A percentile compares a stretch with the other conserved stretches of the same genome.
Conservation (phyloP, 2,113 vertebrate species). For the Archilochus colubris region DNA sequence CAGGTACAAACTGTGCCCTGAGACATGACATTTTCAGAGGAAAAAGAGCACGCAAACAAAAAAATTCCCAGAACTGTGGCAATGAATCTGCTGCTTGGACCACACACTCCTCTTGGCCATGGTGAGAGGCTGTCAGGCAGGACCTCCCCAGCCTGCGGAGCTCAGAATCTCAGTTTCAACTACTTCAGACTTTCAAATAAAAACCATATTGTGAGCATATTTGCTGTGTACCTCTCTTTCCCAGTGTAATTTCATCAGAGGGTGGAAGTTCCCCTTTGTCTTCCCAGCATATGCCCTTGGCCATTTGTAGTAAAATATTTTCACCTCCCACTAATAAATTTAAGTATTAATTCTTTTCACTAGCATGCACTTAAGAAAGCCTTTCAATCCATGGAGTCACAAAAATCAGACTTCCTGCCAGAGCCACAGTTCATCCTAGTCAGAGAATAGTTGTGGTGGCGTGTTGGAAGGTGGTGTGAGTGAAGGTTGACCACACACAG, state of each 20-base stretch:
- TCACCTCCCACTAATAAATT: neutral
- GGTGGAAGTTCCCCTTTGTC: neutral
- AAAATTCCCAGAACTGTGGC: neutral
- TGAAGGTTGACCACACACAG: fast-evolving
- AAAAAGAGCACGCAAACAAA: neutral
- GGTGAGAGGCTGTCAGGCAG: neutral
- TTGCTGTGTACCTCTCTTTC: neutral
- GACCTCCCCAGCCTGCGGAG: neutral
- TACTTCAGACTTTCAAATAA: neutral
- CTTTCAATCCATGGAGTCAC: neutral
- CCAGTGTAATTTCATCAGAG: neutral
- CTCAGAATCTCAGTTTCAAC: neutral
- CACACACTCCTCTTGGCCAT: neutral
- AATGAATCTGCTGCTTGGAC: neutral
- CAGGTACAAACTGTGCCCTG: neutral
- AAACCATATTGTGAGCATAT: neutral
- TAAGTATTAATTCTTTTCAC: neutral
- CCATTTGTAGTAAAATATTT: neutral
- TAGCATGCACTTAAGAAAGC: neutral
- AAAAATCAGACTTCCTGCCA: neutral
- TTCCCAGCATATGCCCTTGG: neutral
- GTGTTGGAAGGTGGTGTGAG: neutral
- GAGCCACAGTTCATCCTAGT: neutral
- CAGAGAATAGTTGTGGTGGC: neutral
- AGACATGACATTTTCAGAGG: neutral